phyloP scores from a whole-genome alignment of 2,113 vertebrate genomes.

The Prunella fulvescens region DNA sequence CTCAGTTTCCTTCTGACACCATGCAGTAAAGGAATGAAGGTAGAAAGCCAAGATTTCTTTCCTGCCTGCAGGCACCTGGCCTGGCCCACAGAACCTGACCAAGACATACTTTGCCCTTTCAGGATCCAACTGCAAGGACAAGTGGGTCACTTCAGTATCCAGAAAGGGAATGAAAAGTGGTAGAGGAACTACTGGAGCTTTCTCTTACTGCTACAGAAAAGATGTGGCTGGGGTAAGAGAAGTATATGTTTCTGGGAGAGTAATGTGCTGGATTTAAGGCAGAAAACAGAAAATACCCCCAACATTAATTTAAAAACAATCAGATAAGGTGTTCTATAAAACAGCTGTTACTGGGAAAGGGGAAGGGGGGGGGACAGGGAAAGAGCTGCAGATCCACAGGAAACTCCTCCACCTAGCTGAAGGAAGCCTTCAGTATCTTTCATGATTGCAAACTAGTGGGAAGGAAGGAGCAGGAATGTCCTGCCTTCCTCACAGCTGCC shows the following conservation, averaged over 20 bases:
- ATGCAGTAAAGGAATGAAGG: background rate
- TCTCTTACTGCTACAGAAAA: background rate
- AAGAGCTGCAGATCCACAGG: background rate
- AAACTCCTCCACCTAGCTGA: background rate
- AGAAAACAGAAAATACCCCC: background rate
- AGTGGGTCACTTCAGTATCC: fast-evolving
- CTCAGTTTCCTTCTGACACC: background rate
- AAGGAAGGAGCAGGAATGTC: background rate
- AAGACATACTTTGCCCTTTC: background rate
- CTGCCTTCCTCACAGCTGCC: background rate
- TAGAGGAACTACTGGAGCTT: background rate
- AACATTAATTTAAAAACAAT: background rate
- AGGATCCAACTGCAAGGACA: background rate
- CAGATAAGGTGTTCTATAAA: background rate
- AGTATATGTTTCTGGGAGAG: background rate
- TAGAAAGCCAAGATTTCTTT: background rate
- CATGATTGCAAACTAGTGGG: background rate
- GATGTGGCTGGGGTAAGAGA: background rate
- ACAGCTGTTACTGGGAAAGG: background rate
- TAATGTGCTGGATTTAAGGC: background rate
- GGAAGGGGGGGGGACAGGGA: too few relatives aligned
- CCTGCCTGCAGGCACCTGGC: background rate
- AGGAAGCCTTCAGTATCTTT: background rate
- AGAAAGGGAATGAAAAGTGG: background rate
- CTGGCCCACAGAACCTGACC: background rate